Percentiles rank a stretch among this genome's conserved stretches.
phyloP scores from a whole-genome alignment of 1,140 invertebrate species.

The Pseudomyrmex dendroicus region DNA sequence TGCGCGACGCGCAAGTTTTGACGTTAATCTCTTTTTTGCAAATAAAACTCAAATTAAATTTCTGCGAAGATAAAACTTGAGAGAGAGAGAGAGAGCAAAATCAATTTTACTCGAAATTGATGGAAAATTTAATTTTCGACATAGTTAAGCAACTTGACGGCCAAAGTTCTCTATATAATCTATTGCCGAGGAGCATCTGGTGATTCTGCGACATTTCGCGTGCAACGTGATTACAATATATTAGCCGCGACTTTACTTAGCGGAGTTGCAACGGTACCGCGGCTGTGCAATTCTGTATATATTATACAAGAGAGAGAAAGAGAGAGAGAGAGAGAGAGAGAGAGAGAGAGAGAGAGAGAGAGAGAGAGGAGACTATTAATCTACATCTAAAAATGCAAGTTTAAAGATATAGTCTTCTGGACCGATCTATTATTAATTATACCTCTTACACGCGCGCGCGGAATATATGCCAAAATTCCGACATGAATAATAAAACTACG shows the following conservation, averaged over 20 bases:
- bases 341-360: background rate
- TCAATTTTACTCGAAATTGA: background rate
- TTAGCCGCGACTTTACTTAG: conserved; percentile 11
- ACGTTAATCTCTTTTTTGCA: background rate
- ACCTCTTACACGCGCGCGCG: background rate
- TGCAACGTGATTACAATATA: conserved; percentile 14
- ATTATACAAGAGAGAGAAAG: background rate
- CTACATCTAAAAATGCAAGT: conserved; percentile 23
- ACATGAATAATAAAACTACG: conserved; percentile 37
- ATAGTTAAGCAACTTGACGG: background rate
- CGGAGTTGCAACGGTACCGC: conserved; percentile 28
- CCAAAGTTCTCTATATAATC: background rate
- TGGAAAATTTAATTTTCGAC: conserved; percentile 6
- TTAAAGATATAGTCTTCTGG: conserved; percentile 32
- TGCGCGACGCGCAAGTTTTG: background rate
- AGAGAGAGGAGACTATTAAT: background rate
- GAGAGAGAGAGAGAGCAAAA: background rate
- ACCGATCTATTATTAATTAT: conserved; percentile 56
- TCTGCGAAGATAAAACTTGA: background rate
- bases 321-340: background rate
- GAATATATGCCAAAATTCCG: conserved; percentile 35
- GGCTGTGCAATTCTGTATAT: background rate
- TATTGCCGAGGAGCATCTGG: background rate
- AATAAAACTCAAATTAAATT: conserved; percentile 12
- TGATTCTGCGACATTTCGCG: conserved; percentile 8